These are phyloP conservation scores for Macrophya annulata DNA, from an alignment of 2,888 invertebrate species.

Conservation along the genomic window DNA sequence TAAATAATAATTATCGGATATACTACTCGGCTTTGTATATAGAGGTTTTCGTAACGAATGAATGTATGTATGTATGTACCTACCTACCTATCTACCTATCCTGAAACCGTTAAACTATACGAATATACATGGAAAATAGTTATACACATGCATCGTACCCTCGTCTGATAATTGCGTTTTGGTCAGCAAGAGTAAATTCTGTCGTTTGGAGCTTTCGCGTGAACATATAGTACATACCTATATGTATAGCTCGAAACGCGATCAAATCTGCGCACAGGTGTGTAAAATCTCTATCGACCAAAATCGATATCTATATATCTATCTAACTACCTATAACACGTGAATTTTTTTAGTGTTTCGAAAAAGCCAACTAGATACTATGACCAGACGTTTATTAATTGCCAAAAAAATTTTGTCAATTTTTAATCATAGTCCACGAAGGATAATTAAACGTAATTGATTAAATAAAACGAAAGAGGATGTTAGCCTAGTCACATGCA, in stretches of 20 bases:
- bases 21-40: background rate
- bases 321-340: background rate
- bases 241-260: constrained; percentile 1
- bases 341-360: background rate
- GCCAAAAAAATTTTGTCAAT: background rate
- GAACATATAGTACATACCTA: no score
- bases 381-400: background rate
- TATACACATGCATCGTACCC: background rate
- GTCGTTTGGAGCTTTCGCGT: background rate
- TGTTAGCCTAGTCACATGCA: no score
- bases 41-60: background rate
- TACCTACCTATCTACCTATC: background rate
- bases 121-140: background rate
- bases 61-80: background rate
- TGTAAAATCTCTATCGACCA: constrained; percentile 48
- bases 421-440: background rate
- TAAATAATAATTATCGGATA: constrained; percentile 50
- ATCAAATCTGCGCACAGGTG: constrained; percentile 50
- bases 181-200: constrained; percentile 53
- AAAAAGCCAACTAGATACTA: constrained; percentile 24
- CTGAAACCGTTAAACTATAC: background rate
- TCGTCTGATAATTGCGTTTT: constrained; percentile 50
- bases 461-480: no score
- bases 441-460: no score
- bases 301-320: background rate